Base-by-base conservation (phyloP, 1,140 invertebrate species). In the Drosophila ficusphila region DNA sequence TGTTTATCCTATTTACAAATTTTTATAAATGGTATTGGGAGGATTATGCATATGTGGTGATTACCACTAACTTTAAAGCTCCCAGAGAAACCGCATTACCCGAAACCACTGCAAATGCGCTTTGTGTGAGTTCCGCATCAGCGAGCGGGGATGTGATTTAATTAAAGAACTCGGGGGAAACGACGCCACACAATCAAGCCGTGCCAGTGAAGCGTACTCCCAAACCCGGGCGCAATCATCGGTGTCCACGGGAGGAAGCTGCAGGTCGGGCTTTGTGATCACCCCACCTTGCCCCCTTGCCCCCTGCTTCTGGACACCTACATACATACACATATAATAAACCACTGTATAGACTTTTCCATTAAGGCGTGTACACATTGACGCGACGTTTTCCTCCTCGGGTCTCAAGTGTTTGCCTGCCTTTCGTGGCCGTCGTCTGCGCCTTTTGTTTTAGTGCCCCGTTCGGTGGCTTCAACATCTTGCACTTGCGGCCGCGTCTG, bases 361-460 rank as follows among this genome's bases (percentile, higher is more conserved):
- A 88, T 89, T 85, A 86, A 85, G 76, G 62, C 82, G 77, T 78
- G 83, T 88, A 88, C 82, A 88, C 82, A 88, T 82, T 82, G 82
- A 88, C 82, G 82, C 82, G 82, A 88, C 82, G 56, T 68, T 56
- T 67, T 44, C 48, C 48, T 52, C 36, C 39, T 23, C 21, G 47
- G 19, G 61, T 73, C 67, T 88, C 73, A 72, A 88, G 82, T 88
- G 83, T 88, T 88, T 88, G 82, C 81, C 81, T 69, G 82, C 81
- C 86, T 85, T 86, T 76, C 77, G 77, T 86, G 81, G 44, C 61
- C 76, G 39, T 64, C 79, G 33, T 16, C 77, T 42, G 31, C 46
- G 48, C 14, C 41, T 78, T 82, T 88, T 88, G 82, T 88, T 88
- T 88, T 88, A 88, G 64, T 75, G 74, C 65, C 74, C 74, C 73